These are phyloP conservation scores for Nemurella pictetii DNA, from an alignment of 2,888 invertebrate genomes.

Conservation along the genomic window DNA sequence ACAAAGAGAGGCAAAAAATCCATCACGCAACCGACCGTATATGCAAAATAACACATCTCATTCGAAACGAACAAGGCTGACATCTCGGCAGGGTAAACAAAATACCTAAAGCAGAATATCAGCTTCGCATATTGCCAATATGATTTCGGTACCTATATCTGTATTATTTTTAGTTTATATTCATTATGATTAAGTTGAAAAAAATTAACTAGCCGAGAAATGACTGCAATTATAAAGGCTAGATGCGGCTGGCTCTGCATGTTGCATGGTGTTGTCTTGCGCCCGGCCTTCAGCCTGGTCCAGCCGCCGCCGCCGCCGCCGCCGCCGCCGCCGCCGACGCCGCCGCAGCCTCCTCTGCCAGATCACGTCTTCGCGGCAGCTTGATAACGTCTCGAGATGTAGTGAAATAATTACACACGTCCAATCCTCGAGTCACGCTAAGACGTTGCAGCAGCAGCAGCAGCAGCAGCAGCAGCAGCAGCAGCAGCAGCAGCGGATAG, in stretches of 20 bases:
- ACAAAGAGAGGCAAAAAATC: neutral
- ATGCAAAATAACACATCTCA: neutral
- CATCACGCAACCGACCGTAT: neutral
- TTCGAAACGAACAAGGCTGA: neutral
- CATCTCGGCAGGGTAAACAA: neutral
- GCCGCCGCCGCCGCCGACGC: no score
- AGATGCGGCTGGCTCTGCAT: neutral
- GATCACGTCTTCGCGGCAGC: neutral
- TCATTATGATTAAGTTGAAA: neutral
- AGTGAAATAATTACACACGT: neutral
- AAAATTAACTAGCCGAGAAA: conserved; percentile 6
- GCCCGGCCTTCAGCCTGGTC: no score
- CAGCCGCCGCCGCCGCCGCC: no score
- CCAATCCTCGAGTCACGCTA: neutral
- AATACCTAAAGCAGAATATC: neutral
- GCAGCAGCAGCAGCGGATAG: no score
- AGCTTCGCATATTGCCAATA: neutral
- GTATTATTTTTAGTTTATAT: neutral
- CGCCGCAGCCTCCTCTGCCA: no score
- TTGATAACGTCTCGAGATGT: neutral
- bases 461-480: no score
- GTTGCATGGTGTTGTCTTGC: neutral
- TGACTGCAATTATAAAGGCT: conserved; percentile 1
- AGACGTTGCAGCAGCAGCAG: no score
- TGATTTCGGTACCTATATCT: neutral